phyloP scores from a whole-genome alignment of 1,140 invertebrate genomes.

The Pissodes strobi region DNA sequence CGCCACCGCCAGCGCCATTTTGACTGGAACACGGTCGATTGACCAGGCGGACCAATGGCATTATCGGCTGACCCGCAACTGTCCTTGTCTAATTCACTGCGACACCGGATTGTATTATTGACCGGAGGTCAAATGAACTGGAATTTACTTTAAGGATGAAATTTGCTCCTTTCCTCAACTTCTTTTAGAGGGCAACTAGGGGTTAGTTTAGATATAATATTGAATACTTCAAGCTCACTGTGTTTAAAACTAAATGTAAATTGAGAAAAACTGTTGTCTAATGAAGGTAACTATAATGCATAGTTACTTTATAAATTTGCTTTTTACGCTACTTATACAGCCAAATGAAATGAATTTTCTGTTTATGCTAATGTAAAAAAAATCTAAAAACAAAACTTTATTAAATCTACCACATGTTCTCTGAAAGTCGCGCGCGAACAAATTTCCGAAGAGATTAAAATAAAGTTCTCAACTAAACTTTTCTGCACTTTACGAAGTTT shows the following conservation, averaged over 20 bases:
- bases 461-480: slow-evolving; percentile 26
- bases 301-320: no score
- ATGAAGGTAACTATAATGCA: no score
- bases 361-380: no score
- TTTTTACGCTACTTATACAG: no score
- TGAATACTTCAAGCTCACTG: no score
- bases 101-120: slow-evolving; percentile 20
- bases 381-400: neutral
- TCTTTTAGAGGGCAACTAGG: no score
- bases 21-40: slow-evolving; percentile 37
- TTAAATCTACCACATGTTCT: neutral
- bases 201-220: no score
- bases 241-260: no score
- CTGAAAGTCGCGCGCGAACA: neutral
- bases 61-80: slow-evolving; percentile 33
- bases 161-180: no score
- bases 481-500: slow-evolving; percentile 30
- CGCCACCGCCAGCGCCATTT: slow-evolving; percentile 32
- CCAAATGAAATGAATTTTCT: no score
- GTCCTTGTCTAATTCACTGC: slow-evolving; percentile 15
- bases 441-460: slow-evolving; percentile 30
- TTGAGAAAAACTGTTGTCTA: no score
- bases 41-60: slow-evolving; percentile 37
- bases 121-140: slow-evolving; percentile 35
- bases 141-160: neutral